These are phyloP conservation scores for Tragelaphus buxtoni DNA, from an alignment of 2,113 vertebrate species.

Conservation along the genomic window DNA sequence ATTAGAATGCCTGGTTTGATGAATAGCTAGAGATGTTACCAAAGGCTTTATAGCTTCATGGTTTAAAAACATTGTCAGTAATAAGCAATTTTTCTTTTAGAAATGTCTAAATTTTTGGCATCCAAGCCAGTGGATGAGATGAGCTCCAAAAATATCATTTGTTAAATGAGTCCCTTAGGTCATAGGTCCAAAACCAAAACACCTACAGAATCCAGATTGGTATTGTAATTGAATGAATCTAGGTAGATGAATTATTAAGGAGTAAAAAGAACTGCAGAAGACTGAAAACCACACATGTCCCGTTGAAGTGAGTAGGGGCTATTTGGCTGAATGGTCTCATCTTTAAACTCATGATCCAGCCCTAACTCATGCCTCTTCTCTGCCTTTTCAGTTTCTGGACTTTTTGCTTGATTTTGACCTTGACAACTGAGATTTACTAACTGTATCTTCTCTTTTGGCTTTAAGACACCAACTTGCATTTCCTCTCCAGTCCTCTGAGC, in stretches of 20 bases:
- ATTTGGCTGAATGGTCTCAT: neutral
- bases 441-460: neutral
- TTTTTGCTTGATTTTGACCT: neutral
- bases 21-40: slow-evolving; percentile 61
- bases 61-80: slow-evolving; percentile 64
- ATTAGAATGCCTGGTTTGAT: slow-evolving; percentile 66
- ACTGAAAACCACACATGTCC: neutral
- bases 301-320: neutral
- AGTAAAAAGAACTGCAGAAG: neutral
- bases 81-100: slow-evolving; percentile 65
- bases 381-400: neutral
- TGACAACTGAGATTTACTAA: neutral
- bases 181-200: neutral
- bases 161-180: slow-evolving; percentile 16
- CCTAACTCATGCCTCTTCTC: neutral
- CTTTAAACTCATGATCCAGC: neutral
- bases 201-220: neutral
- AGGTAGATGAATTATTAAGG: neutral
- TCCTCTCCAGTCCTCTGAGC: neutral
- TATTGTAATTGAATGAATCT: neutral
- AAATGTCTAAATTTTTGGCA: slow-evolving; percentile 53
- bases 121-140: slow-evolving; percentile 1
- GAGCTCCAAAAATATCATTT: slow-evolving; percentile 50
- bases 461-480: neutral
- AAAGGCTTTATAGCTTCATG: slow-evolving; percentile 52